These are phyloP conservation scores for Ptiloglossa arizonensis DNA, from an alignment of 1,140 invertebrate species.

Conservation along the genomic window DNA sequence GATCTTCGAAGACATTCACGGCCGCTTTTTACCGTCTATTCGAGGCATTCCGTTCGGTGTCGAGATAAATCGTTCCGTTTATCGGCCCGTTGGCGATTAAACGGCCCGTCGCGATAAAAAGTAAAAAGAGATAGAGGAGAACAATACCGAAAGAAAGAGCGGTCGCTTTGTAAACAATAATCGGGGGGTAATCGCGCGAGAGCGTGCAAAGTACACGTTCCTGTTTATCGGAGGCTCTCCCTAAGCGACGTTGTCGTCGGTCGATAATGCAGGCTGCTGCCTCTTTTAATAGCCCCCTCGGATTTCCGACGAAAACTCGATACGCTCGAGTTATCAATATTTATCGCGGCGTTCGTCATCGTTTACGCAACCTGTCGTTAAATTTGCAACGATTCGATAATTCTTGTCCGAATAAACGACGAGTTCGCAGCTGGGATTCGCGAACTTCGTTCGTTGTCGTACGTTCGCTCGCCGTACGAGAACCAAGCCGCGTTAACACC, in stretches of 20 bases:
- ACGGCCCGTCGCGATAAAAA: background rate
- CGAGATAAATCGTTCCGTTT: slow-evolving; percentile 39
- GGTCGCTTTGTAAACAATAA: slow-evolving; percentile 13
- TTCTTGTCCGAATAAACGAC: background rate
- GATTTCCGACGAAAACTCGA: background rate
- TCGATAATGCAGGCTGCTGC: slow-evolving; percentile 34
- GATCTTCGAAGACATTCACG: background rate
- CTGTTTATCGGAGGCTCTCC: slow-evolving; percentile 22
- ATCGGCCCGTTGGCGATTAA: slow-evolving; percentile 4
- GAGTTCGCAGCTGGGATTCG: background rate
- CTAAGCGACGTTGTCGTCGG: background rate
- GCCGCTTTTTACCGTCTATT: background rate
- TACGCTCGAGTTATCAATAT: background rate
- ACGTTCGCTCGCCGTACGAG: no score
- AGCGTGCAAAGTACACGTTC: slow-evolving; percentile 44
- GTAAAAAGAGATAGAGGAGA: background rate
- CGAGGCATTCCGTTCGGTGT: background rate
- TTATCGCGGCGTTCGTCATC: background rate
- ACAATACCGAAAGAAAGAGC: slow-evolving; percentile 10
- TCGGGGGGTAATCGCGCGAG: slow-evolving; percentile 7
- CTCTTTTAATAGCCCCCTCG: background rate
- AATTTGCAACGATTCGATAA: background rate
- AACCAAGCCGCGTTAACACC: no score
- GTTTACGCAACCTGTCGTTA: background rate
- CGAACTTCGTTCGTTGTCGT: background rate